Percentiles rank a stretch among this genome's conserved stretches.
phyloP scores from a whole-genome alignment of 2,113 vertebrate genomes.

The Seriola rivoliana region DNA sequence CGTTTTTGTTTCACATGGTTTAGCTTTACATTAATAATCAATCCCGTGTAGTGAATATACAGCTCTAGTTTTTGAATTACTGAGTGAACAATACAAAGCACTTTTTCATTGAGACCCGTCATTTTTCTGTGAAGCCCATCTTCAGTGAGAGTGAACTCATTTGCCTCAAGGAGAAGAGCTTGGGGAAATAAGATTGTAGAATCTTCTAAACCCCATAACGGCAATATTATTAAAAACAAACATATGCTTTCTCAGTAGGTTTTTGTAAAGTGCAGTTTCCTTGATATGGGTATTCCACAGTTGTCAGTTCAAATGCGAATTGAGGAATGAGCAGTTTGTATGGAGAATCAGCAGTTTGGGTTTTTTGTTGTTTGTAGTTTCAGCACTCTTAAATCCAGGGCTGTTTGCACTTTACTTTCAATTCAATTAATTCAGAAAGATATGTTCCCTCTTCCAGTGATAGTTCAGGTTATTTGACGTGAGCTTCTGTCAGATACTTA shows the following conservation, averaged over 20 bases:
- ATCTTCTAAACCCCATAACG: conserved; percentile 31
- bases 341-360: conserved; percentile 37
- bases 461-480: too few species aligned
- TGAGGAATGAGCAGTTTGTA: conserved; percentile 46
- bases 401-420: conserved; percentile 63
- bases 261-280: conserved; percentile 58
- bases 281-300: conserved; percentile 41
- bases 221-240: conserved; percentile 69
- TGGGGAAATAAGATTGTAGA: conserved; percentile 27
- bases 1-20: conserved; percentile 59
- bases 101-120: conserved; percentile 70
- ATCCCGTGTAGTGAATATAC: conserved; percentile 70
- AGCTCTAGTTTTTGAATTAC: conserved; percentile 69
- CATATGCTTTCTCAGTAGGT: conserved; percentile 47
- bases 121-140: conserved; percentile 55
- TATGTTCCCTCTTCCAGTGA: neutral
- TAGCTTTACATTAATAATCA: conserved; percentile 66
- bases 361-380: conserved; percentile 55
- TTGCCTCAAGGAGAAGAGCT: conserved; percentile 50
- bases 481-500: too few species aligned
- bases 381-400: conserved; percentile 41
- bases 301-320: conserved; percentile 36
- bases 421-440: conserved; percentile 32
- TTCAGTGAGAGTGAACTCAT: conserved; percentile 47
- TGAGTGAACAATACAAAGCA: conserved; percentile 74